Evolutionary conservation across 2,797 vertebrate species (phyloP), one percentile per base, ranked within the genome.

Genomic region (Odontamblyopus lacepedii): DNA sequence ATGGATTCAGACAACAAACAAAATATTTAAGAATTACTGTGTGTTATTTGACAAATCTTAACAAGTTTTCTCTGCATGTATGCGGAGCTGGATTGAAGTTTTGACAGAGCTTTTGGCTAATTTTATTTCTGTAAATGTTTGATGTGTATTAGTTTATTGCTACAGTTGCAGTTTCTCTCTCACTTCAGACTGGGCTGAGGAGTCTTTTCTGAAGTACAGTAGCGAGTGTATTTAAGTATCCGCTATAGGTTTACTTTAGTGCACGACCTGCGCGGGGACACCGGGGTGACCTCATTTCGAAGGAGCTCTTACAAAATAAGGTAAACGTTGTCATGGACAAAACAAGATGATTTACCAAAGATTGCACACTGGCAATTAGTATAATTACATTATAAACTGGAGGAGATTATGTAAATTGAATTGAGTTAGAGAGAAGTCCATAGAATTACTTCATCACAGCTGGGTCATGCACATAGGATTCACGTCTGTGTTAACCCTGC

Each of bases 101-200:
- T 64, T 71, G 65, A 62, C 32, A 67, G 68, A 81, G 77, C 77
- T 48, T 44, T 63, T 38, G 38, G 67, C 50, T 67, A 57, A 60
- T 76, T 64, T 68, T 18, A 73, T 77, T 73, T 48, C 69, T 8
- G 16, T 81, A 78, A 83, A 85, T 80, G 74, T 85, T 87, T 85
- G 66, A 86, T 78, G 77, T 41, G 0, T 51, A 61, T 38, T 29
- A 56, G 51, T 80, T 84, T 76, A 77, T 15, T 80, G 72, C 80
- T 23, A 19, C 73, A 57, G 72, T 75, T 78, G 83, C 78, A 69
- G 57, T 70, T 82, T 78, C 51, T 67, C 62, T 75, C 30, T 12
- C 44, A 15, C 53, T 73, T 70, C 69, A 9, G 66, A 76, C 68
- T 6, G 0, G 32, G 35, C 50, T 51, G 19, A 44, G 30, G 69